Evolutionary conservation across 2,113 vertebrate species (phyloP).

Genomic region (Craseonycteris thonglongyai): DNA sequence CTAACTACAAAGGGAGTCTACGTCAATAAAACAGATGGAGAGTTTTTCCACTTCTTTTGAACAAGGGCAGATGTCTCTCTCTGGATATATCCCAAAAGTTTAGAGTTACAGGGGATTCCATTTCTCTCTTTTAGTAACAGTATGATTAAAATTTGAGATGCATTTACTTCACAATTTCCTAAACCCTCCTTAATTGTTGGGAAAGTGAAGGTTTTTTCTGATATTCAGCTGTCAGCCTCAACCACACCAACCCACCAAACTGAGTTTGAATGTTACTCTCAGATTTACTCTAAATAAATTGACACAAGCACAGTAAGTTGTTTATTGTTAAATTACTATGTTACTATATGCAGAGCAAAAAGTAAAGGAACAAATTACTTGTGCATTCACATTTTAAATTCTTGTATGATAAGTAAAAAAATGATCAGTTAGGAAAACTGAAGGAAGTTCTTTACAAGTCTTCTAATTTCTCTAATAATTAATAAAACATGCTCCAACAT

Average conservation of each 20-base stretch:
- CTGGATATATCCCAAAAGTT: background rate
- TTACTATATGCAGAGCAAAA: slow-evolving; percentile 63
- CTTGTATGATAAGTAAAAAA: slow-evolving; percentile 65
- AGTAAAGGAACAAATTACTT: slow-evolving; percentile 53
- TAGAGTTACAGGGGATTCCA: background rate
- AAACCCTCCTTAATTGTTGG: background rate
- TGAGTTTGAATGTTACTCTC: slow-evolving; percentile 36
- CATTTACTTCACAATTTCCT: background rate
- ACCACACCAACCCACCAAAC: background rate
- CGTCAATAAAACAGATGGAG: background rate
- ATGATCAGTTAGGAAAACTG: slow-evolving; percentile 61
- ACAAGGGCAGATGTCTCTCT: background rate
- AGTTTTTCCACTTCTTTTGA: background rate
- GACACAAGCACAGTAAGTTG: slow-evolving; percentile 69
- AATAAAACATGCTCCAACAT: slow-evolving; percentile 81
- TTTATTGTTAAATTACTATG: slow-evolving; percentile 79
- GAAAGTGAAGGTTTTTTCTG: background rate
- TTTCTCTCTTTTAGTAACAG: background rate
- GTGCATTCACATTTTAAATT: slow-evolving; percentile 73
- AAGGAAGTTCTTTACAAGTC: slow-evolving; percentile 59
- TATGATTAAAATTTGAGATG: background rate
- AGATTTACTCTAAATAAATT: slow-evolving; percentile 54
- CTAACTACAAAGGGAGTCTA: background rate
- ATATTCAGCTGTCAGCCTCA: background rate
- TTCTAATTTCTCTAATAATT: slow-evolving; percentile 75